Evolutionary conservation across 2,888 invertebrate species (phyloP), one percentile per base, ranked within the genome.

Genomic region (Trichacis sp.): DNA sequence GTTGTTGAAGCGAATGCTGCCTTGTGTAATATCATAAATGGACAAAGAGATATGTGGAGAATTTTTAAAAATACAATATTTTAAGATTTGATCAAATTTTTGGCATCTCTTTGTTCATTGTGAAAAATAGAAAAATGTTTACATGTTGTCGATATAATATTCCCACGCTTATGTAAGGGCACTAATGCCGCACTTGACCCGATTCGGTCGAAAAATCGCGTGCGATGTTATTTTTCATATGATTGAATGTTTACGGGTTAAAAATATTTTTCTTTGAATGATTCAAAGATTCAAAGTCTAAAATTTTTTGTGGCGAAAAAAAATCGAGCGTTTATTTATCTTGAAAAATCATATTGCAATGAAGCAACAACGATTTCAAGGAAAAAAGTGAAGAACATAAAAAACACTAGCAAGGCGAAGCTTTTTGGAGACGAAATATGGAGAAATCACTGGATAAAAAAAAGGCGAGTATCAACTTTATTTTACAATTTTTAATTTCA

Each of bases 91-190:
- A 24, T 15, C 17, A 50, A n/a, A n/a, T n/a, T 59, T 51, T 45
- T 55, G 49, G 51, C 3, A 76, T 78, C 74, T 77, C 77, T 79
- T 77, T 82, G 79, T 81, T 74, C 80, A 78, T 62, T 14, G 15
- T 40, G 53, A 54, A 56, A 58, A 70, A 74, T 58, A 50, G 64
- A 71, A 75, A 77, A 68, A 78, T 81, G 78, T 83, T 77, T 83
- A 80, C 79, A 79, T 84, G 84, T 83, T 84, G 83, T 83, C 84
- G 79, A 81, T 84, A 84, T 84, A 82, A 81, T 77, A 83, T 79
- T 79, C 77, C 82, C 84, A 84, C 84, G 84, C 84, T 84, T 84
- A 84, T 81, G 84, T 84, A 80, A 83, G 77, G 84, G 83, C 84
- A 84, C 84, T 80, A 78, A 82, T 82, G 84, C 84, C 84, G 84